Base-by-base conservation (phyloP, 1,140 invertebrate species). In the Anastatus disparis region DNA sequence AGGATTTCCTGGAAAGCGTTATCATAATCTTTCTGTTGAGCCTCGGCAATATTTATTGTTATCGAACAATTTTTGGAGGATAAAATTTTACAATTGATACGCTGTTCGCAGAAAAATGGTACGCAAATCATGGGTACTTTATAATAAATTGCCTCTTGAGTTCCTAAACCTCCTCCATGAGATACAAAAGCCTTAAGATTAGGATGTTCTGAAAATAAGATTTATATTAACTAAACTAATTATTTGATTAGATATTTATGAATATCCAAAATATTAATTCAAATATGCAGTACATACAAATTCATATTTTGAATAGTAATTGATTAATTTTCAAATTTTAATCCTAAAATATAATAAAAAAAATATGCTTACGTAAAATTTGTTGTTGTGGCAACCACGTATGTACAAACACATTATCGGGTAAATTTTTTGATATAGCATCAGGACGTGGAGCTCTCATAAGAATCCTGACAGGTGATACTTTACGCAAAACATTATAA, bases 221-320 rank as follows among this genome's bases (percentile, higher is more conserved):
- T 91, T 74, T 95, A 93, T 0, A 91, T 90, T 69, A 94, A 87
- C 69, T 94, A 94, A 0, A 88, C n/a, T n/a, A n/a, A n/a, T n/a
- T n/a, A n/a, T n/a, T n/a, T n/a, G n/a, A n/a, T n/a, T n/a, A n/a
- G n/a, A n/a, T n/a, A n/a, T n/a, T n/a, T n/a, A n/a, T n/a, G n/a
- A n/a, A n/a, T n/a, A n/a, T n/a, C n/a, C n/a, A n/a, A n/a, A n/a
- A n/a, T n/a, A n/a, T n/a, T n/a, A n/a, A 15, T 15, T 42, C 3
- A 3, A 42, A 7, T 7, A 12, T 15, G n/a, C 6, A 42, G 13
- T 42, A 15, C 17, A 42, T 15, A 15, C 10, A 8, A 8, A 40
- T 40, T n/a, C n/a, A n/a, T n/a, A n/a, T n/a, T n/a, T n/a, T n/a
- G 17, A 9, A 12, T 4, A 42, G 13, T 4, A 15, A n/a, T n/a